Conservation (phyloP, 1,140 invertebrate genomes). For the Neodiprion virginianus region DNA sequence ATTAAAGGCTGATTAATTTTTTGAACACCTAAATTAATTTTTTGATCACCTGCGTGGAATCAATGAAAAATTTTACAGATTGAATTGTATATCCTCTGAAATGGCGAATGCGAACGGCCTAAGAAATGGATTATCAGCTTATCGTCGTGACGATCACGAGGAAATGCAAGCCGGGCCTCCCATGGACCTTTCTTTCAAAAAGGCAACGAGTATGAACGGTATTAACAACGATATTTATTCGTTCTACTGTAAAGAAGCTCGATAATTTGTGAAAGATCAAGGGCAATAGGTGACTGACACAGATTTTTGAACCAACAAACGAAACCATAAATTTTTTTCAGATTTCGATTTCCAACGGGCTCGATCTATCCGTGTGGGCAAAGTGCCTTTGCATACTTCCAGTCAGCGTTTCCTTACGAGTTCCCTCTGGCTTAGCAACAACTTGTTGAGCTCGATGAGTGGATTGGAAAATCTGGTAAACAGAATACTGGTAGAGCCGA, state of each 20-base stretch:
- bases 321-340: constrained; percentile 17
- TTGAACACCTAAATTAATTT: no score
- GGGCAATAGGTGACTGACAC: not conserved
- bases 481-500: constrained; percentile 52
- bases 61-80: no score
- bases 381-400: constrained; percentile 47
- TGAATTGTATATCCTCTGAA: not conserved
- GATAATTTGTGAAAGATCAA: no score
- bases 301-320: not conserved
- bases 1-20: no score
- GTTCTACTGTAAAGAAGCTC: not conserved
- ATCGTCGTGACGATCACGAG: constrained; percentile 35
- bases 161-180: constrained; percentile 42
- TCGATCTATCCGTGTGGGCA: constrained; percentile 47
- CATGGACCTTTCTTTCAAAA: constrained; percentile 51
- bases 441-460: constrained; percentile 53
- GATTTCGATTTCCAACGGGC: constrained; percentile 41
- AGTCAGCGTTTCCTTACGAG: constrained; percentile 57
- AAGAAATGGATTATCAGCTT: constrained; percentile 23
- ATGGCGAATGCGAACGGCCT: not conserved
- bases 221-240: constrained; percentile 13
- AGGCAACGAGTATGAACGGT: constrained; percentile 43
- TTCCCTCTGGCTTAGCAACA: constrained; percentile 65
- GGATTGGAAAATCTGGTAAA: constrained; percentile 52
- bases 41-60: no score